These are phyloP conservation scores for Plectrocnemia conspersa DNA, from an alignment of 1,140 invertebrate genomes.

Conservation along the genomic window DNA sequence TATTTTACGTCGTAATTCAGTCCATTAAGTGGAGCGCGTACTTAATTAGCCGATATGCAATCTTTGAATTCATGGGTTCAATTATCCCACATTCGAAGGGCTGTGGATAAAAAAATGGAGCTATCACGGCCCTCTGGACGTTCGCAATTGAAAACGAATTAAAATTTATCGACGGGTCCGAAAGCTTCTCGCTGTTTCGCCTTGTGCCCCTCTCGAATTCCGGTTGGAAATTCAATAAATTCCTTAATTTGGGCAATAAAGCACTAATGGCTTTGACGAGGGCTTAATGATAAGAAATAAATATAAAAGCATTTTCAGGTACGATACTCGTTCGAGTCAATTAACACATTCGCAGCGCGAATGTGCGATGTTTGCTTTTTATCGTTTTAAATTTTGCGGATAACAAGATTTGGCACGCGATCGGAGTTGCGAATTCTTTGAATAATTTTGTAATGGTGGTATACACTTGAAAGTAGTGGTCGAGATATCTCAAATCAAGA, in stretches of 20 bases:
- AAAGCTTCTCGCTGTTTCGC: constrained; percentile 13
- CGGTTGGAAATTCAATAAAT: constrained; percentile 33
- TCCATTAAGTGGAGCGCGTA: constrained; percentile 25
- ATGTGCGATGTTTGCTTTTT: no score
- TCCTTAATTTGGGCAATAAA: constrained; percentile 32
- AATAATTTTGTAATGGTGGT: no score
- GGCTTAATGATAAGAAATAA: constrained; percentile 26
- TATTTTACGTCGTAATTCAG: constrained; percentile 18
- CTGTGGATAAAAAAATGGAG: constrained; percentile 33
- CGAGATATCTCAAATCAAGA: no score
- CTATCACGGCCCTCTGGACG: constrained; percentile 24
- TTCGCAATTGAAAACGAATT: constrained; percentile 33
- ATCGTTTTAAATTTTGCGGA: no score
- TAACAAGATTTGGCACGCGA: no score
- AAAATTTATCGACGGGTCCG: constrained; percentile 31
- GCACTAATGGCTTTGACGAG: constrained; percentile 27
- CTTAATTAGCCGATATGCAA: constrained; percentile 34
- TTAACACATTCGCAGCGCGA: no score
- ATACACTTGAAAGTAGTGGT: no score
- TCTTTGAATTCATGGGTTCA: constrained; percentile 32
- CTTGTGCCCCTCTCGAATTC: not conserved
- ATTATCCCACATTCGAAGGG: constrained; percentile 28
- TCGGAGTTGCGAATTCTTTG: no score
- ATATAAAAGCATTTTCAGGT: constrained; percentile 29
- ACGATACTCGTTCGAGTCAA: constrained; percentile 13